phyloP scores from a whole-genome alignment of 2,888 invertebrate genomes.

The Carpatolechia fugitivella region DNA sequence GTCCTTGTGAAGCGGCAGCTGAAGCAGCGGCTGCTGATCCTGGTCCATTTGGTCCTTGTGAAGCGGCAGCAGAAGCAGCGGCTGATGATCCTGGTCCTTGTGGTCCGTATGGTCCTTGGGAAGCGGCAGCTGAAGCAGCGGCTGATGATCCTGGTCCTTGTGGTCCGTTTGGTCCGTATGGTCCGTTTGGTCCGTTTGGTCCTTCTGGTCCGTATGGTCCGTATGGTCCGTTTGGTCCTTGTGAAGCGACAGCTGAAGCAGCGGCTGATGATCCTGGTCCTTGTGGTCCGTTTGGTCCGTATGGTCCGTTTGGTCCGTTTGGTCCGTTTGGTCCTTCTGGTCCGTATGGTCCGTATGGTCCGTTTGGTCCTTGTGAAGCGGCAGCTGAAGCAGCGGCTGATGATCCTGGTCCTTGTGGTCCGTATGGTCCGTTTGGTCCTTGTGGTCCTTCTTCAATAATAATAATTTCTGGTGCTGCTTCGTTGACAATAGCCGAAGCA shows the following conservation, averaged over 20 bases:
- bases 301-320: neutral
- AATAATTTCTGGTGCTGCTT: neutral
- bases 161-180: constrained; percentile 1
- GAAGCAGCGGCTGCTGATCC: neutral
- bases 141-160: neutral
- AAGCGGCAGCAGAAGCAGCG: neutral
- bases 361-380: neutral
- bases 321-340: neutral
- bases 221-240: neutral
- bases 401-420: constrained; percentile 12
- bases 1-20: neutral
- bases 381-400: neutral
- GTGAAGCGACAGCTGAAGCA: neutral
- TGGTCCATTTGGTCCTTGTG: constrained; percentile 16
- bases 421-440: constrained; percentile 8
- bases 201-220: neutral
- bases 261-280: constrained; percentile 10
- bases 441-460: neutral
- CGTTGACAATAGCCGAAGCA: neutral
- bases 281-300: constrained; percentile 8
- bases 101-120: constrained; percentile 1
- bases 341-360: neutral
- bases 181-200: constrained; percentile 6
- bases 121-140: neutral
- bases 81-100: constrained; percentile 1